A percentile compares a stretch with the other conserved stretches of the same genome.
These are phyloP conservation scores for Drosophila buzzatii DNA, from an alignment of 2,888 invertebrate genomes.

Conservation along the genomic window DNA sequence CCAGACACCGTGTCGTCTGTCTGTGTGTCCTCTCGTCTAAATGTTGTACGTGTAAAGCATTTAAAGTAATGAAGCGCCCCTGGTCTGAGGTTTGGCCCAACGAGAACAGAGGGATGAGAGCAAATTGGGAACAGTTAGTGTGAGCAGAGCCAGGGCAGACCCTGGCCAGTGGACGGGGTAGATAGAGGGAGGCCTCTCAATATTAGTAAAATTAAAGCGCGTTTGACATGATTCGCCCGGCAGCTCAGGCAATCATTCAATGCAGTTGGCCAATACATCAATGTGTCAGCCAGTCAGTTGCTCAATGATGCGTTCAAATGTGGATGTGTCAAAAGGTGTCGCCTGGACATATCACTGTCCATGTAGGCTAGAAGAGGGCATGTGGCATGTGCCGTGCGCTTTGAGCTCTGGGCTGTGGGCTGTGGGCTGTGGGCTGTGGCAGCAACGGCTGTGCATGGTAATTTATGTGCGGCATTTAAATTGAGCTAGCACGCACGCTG, in stretches of 20 bases:
- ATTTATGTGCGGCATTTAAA: conserved; percentile 80
- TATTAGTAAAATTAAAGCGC: conserved; percentile 69
- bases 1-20: conserved; percentile 50
- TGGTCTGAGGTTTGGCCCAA: conserved; percentile 20
- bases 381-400: not conserved
- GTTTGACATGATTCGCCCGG: conserved; percentile 59
- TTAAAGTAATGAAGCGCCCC: conserved; percentile 72
- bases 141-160: too few relatives aligned
- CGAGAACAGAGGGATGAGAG: not conserved
- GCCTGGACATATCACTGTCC: conserved; percentile 22
- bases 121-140: not conserved
- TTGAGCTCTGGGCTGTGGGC: not conserved
- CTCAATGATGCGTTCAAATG: conserved; percentile 72
- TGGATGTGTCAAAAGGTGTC: conserved; percentile 58
- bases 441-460: conserved; percentile 50
- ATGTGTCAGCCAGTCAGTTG: conserved; percentile 67
- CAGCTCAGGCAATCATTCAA: conserved; percentile 62
- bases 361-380: not conserved
- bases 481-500: conserved; percentile 43
- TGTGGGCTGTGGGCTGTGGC: not conserved
- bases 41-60: conserved; percentile 78
- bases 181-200: conserved; percentile 5
- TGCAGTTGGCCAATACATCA: conserved; percentile 71
- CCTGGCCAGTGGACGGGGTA: not conserved
- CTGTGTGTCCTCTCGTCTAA: conserved; percentile 48